Evolutionary conservation across 1,140 invertebrate species (phyloP).

Genomic region (Forficula auricularia): DNA sequence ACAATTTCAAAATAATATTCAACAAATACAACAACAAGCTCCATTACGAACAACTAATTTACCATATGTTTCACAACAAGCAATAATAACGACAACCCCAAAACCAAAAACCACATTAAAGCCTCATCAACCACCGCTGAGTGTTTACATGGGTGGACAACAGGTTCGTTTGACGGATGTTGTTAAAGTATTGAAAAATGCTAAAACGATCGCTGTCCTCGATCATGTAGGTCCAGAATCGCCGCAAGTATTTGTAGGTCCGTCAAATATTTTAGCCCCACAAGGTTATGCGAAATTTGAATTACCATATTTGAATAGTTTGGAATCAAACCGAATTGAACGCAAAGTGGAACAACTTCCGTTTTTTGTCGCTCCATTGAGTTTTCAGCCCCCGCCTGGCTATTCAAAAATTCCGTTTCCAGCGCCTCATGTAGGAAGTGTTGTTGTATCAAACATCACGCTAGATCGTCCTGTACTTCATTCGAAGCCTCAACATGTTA

Average conservation of each 20-base stretch:
- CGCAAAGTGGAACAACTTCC: constrained; percentile 52
- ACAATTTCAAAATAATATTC: constrained; percentile 4
- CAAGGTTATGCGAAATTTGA: constrained; percentile 60
- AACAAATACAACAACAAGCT: constrained; percentile 11
- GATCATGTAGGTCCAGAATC: constrained; percentile 44
- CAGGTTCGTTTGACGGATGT: constrained; percentile 45
- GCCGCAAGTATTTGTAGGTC: constrained; percentile 63
- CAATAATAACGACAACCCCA: background rate
- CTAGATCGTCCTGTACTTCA: constrained; percentile 7
- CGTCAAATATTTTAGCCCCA: constrained; percentile 47
- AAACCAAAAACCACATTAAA: constrained; percentile 19
- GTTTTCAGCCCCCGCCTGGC: constrained; percentile 57
- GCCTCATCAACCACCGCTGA: constrained; percentile 61
- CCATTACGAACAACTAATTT: constrained; percentile 15
- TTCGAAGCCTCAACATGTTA: background rate
- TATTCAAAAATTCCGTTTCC: constrained; percentile 69
- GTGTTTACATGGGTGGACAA: constrained; percentile 48
- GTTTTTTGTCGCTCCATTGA: constrained; percentile 67
- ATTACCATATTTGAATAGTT: constrained; percentile 56
- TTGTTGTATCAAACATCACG: constrained; percentile 37
- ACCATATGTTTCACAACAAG: constrained; percentile 14
- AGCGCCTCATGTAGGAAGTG: constrained; percentile 65
- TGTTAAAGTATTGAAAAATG: constrained; percentile 42
- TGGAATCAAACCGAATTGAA: constrained; percentile 49
- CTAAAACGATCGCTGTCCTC: constrained; percentile 53